Evolutionary conservation across 2,113 vertebrate species (phyloP).

Genomic region (Pachycephala philippinensis): DNA sequence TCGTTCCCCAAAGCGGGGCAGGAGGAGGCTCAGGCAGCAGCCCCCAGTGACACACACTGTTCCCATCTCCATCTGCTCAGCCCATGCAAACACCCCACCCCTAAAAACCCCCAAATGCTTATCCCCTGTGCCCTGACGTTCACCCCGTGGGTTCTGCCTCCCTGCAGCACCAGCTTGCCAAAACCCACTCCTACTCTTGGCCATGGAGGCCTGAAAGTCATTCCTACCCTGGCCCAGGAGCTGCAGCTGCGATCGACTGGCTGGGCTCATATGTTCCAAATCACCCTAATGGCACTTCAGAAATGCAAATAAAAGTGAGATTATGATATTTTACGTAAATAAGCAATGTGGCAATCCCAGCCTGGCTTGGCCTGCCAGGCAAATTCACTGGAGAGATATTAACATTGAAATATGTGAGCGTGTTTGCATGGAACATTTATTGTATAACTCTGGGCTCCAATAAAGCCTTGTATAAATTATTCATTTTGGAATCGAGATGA

Average conservation of each 20-base stretch:
- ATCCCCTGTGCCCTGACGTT: not conserved
- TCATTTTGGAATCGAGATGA: constrained; percentile 57
- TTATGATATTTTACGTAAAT: constrained; percentile 71
- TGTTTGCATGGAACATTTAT: constrained; percentile 66
- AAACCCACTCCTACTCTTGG: not conserved
- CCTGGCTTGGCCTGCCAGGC: constrained; percentile 60
- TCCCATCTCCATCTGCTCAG: not conserved
- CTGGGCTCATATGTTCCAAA: constrained; percentile 26
- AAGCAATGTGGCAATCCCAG: constrained; percentile 61
- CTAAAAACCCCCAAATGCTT: not conserved
- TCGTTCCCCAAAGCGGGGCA: not conserved
- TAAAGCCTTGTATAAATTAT: constrained; percentile 70
- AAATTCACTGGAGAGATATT: constrained; percentile 60
- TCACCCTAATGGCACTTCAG: constrained; percentile 37
- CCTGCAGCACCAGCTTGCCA: not conserved
- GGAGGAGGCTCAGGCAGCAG: not conserved
- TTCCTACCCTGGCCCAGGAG: not conserved
- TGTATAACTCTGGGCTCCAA: constrained; percentile 57
- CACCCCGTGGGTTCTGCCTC: not conserved
- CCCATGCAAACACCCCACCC: not conserved
- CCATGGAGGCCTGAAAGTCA: not conserved
- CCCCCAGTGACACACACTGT: not conserved
- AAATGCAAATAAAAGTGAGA: constrained; percentile 69
- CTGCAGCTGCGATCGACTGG: constrained; percentile 2
- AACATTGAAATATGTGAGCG: constrained; percentile 54